Evolutionary conservation across 1,140 invertebrate species (phyloP).

Genomic region (Planococcus citri): DNA sequence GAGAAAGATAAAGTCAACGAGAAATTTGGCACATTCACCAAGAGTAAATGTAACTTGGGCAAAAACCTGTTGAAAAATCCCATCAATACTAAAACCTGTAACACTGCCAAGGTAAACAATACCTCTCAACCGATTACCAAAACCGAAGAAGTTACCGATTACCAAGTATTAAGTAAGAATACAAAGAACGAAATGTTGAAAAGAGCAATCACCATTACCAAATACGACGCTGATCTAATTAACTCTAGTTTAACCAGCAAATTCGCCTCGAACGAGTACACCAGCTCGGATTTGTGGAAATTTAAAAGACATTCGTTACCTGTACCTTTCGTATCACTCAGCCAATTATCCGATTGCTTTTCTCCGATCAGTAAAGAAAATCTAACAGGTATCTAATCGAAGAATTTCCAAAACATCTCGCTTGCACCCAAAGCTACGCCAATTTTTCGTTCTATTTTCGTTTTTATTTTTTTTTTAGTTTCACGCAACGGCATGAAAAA

Average conservation of each 20-base stretch:
- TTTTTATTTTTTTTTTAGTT: no score
- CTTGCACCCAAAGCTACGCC: not conserved
- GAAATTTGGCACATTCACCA: conserved; percentile 10
- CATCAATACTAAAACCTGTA: not conserved
- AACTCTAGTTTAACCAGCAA: not conserved
- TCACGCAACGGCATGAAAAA: not conserved
- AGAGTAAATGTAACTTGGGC: not conserved
- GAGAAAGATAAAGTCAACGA: conserved; percentile 22
- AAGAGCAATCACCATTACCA: not conserved
- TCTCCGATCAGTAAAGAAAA: not conserved
- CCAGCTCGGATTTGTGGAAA: not conserved
- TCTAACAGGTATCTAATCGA: conserved; percentile 1
- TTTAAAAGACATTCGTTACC: conserved; percentile 12
- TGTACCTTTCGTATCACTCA: not conserved
- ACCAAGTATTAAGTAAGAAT: not conserved
- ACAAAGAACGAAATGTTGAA: not conserved
- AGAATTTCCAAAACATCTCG: not conserved
- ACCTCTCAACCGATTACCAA: no score
- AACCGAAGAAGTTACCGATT: not conserved
- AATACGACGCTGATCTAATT: not conserved
- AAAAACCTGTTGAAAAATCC: conserved; percentile 11
- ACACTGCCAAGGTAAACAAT: not conserved
- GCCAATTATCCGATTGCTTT: conserved; percentile 1
- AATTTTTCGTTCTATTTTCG: not conserved
- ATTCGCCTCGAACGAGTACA: not conserved